Evolutionary conservation across 2,113 vertebrate genomes (phyloP).

Genomic region (Pachycephala philippinensis): DNA sequence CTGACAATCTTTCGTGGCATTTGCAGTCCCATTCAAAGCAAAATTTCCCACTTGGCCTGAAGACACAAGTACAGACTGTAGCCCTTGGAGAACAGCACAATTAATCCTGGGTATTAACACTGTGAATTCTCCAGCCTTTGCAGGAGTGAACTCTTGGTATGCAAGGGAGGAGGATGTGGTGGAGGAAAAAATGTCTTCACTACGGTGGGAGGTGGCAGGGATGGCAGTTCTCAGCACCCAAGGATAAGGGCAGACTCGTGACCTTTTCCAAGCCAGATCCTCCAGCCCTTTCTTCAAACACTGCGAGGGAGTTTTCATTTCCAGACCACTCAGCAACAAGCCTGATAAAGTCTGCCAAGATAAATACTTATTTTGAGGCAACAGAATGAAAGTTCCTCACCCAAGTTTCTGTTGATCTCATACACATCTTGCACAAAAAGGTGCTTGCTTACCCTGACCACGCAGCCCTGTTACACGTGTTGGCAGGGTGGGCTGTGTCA

Average conservation of each 20-base stretch:
- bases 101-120: neutral
- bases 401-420: neutral
- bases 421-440: neutral
- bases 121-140: neutral
- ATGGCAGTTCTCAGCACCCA: neutral
- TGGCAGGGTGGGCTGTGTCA: neutral
- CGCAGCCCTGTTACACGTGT: neutral
- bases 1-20: neutral
- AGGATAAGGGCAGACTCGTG: fast-evolving
- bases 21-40: neutral
- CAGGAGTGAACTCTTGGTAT: neutral
- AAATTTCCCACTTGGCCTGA: neutral
- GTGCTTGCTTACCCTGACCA: neutral
- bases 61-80: neutral
- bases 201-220: neutral
- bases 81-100: neutral
- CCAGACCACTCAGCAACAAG: neutral
- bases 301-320: neutral
- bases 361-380: neutral
- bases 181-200: neutral
- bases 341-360: neutral
- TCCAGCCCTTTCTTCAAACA: neutral
- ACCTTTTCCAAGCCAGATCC: neutral
- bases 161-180: neutral
- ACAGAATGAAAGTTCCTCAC: neutral